Evolutionary conservation across 2,888 invertebrate species (phyloP), one percentile per base, ranked within the genome.

Genomic region (Synanthedon formicaeformis): DNA sequence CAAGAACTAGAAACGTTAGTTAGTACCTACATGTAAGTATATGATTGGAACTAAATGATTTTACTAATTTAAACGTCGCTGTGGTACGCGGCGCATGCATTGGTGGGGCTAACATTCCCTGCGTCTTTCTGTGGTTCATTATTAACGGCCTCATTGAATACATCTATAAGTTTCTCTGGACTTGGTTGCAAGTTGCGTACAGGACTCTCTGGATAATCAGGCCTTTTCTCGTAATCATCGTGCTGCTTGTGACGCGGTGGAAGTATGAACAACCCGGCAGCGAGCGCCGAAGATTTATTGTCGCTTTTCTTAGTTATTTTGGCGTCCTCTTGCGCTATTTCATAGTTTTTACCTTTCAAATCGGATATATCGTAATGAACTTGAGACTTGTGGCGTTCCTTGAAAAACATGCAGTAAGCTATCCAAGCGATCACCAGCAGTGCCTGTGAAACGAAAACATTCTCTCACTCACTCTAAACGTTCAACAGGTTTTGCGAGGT

Each of bases 361-460:
- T 86, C 85, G 0, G 74, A 60, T 58, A 87, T 79, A 18, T 73
- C 70, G 58, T 76, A 76, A 18, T 84, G 85, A 14, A 52, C 57
- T 54, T 82, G 81, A 0, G 81, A 75, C 56, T 78, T 84, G 58
- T 81, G 82, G 23, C 76, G 69, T 55, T 87, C 86, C 53, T 74
- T 75, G 55, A 76, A 65, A 60, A 87, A 87, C 84, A 87, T 81
- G 61, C 83, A 85, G 64, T 79, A 86, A 4, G 79, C 72, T 65
- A 87, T 78, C 81, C 82, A 86, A 41, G 64, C 63, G 27, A 83
- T 54, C 41, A 84, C 73, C 12, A 84, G 55, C 14, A 66, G 69
- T 16, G 84, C 81, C 86, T 86, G 80, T 40, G 61, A 63, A 59
- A 56, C 53, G 56, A 58, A 16, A 50, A 50, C 50, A 55, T 49